These are phyloP conservation scores for Hypena proboscidalis DNA, from an alignment of 2,888 invertebrate species.

Conservation along the genomic window DNA sequence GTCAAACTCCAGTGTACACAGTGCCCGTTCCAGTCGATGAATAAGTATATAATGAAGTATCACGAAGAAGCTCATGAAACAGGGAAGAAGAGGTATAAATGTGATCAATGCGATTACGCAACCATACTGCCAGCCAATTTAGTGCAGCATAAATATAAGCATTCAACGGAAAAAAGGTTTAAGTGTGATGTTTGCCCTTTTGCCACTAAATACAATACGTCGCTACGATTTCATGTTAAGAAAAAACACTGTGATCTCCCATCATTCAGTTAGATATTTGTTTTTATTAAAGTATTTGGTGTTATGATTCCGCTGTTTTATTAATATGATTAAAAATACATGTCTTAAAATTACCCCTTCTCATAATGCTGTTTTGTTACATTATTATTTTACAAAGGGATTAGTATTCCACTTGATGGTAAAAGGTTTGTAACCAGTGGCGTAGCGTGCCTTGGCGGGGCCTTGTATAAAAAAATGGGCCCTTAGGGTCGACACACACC, in stretches of 20 bases:
- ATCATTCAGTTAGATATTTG: constrained; percentile 59
- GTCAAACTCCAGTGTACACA: constrained; percentile 72
- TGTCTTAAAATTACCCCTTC: too few species aligned
- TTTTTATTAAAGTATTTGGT: constrained; percentile 58
- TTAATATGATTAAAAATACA: too few species aligned
- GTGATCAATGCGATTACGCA: constrained; percentile 76
- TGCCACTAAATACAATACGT: constrained; percentile 79
- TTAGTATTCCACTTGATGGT: too few species aligned
- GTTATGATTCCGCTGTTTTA: constrained; percentile 49
- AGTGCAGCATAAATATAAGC: constrained; percentile 79
- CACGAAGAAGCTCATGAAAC: constrained; percentile 77
- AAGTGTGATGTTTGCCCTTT: constrained; percentile 80
- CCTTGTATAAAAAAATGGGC: too few species aligned
- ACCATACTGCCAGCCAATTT: constrained; percentile 75
- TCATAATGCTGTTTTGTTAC: too few species aligned
- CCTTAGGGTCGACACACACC: too few species aligned
- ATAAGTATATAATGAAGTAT: constrained; percentile 74
- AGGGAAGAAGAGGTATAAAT: constrained; percentile 70
- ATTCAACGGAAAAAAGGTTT: constrained; percentile 74
- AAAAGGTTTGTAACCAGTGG: too few species aligned
- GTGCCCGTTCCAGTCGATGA: constrained; percentile 77
- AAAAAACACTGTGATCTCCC: constrained; percentile 82
- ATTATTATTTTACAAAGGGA: too few species aligned
- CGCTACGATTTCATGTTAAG: constrained; percentile 75
- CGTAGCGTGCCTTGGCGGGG: too few species aligned